These are phyloP conservation scores for Empis livida DNA, from an alignment of 2,888 invertebrate species.

Conservation along the genomic window DNA sequence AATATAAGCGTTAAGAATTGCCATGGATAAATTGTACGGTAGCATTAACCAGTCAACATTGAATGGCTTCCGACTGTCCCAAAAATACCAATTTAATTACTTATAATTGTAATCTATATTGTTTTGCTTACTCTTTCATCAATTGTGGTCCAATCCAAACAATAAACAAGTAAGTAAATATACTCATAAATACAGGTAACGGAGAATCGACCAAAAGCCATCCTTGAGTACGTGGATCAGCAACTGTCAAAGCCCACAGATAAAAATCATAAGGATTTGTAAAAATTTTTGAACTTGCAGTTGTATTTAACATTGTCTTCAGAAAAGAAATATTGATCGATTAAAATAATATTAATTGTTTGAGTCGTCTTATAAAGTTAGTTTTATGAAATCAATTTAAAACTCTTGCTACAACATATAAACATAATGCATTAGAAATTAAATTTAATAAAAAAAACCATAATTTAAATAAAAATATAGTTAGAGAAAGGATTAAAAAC, in stretches of 20 bases:
- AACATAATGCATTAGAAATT: too few relatives aligned
- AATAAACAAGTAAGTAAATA: conserved; percentile 57
- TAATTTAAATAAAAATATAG: too few relatives aligned
- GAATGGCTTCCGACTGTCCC: conserved; percentile 48
- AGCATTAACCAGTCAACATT: conserved; percentile 63
- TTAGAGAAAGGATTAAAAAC: too few relatives aligned
- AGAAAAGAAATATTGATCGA: too few relatives aligned
- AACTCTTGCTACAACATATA: too few relatives aligned
- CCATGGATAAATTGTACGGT: conserved; percentile 76
- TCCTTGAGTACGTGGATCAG: conserved; percentile 64
- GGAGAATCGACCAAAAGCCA: conserved; percentile 80
- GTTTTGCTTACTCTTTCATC: conserved; percentile 48
- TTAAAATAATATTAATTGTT: too few relatives aligned
- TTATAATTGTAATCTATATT: background rate
- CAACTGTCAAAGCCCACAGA: conserved; percentile 7
- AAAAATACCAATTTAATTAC: conserved; percentile 1
- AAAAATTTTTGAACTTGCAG: background rate
- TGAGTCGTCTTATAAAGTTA: too few relatives aligned
- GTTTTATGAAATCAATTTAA: too few relatives aligned
- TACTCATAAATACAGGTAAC: conserved; percentile 54
- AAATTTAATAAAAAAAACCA: too few relatives aligned
- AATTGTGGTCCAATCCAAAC: conserved; percentile 70
- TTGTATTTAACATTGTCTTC: too few relatives aligned
- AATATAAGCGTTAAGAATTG: conserved; percentile 70
- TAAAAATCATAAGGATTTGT: background rate